Percentiles rank a stretch among this genome's conserved stretches.
Evolutionary conservation across 2,888 invertebrate species (phyloP).

Genomic region (Spodoptera littoralis): DNA sequence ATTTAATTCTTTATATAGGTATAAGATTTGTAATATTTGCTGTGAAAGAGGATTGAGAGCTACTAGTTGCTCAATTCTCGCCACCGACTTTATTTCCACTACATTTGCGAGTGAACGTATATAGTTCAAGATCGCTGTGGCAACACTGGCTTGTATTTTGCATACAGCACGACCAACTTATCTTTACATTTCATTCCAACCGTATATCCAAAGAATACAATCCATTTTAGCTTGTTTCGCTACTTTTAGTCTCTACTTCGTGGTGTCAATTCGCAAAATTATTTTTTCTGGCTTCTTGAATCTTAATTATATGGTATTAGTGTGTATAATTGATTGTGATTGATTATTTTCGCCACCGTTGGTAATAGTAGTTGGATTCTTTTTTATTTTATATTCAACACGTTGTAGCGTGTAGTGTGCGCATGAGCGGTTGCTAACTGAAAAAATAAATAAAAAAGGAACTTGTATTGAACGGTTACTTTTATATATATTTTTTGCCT

Average conservation of each 20-base stretch:
- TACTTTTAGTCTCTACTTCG: conserved; percentile 22
- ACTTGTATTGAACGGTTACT: conserved; percentile 5
- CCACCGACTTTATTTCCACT: conserved; percentile 57
- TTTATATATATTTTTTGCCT: neutral
- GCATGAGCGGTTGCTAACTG: conserved; percentile 41
- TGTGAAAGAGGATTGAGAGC: conserved; percentile 47
- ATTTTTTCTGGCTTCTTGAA: conserved; percentile 48
- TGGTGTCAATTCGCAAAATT: conserved; percentile 50
- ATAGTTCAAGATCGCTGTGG: conserved; percentile 62
- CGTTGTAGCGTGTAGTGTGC: conserved; percentile 17
- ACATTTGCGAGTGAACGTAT: conserved; percentile 62
- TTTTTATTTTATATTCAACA: conserved; percentile 37
- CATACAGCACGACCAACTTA: conserved; percentile 52
- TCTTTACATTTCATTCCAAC: conserved; percentile 24
- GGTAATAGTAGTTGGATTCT: conserved; percentile 47
- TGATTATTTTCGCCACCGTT: conserved; percentile 59
- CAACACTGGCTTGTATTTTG: conserved; percentile 59
- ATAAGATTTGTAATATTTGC: conserved; percentile 30
- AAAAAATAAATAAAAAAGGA: conserved; percentile 25
- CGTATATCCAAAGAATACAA: conserved; percentile 36
- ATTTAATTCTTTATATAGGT: conserved; percentile 5
- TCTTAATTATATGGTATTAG: conserved; percentile 58
- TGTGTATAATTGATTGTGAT: conserved; percentile 59
- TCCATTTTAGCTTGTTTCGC: conserved; percentile 27
- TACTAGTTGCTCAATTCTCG: conserved; percentile 58